phyloP scores from a whole-genome alignment of 1,140 invertebrate species.

The Aphelinus atriplicis region DNA sequence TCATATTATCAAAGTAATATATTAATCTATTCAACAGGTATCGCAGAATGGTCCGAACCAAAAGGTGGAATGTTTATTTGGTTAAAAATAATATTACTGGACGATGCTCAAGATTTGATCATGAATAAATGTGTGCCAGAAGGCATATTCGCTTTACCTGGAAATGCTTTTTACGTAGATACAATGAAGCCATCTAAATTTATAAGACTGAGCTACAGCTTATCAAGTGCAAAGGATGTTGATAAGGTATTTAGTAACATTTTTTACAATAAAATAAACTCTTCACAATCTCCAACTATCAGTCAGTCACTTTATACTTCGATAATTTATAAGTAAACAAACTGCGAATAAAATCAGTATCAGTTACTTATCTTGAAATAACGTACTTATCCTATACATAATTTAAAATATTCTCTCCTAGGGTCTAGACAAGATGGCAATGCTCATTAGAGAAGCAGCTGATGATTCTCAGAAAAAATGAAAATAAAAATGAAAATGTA shows the following conservation, averaged over 20 bases:
- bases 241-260: slow-evolving; percentile 58
- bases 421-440: slow-evolving; percentile 11
- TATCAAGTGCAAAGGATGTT: slow-evolving; percentile 63
- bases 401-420: background rate
- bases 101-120: slow-evolving; percentile 64
- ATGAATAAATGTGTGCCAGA: slow-evolving; percentile 62
- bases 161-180: slow-evolving; percentile 63
- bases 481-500: too few relatives aligned
- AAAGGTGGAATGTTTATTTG: slow-evolving; percentile 72
- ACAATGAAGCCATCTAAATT: slow-evolving; percentile 55
- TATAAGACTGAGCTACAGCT: slow-evolving; percentile 66
- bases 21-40: slow-evolving; percentile 51
- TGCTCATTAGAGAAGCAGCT: background rate
- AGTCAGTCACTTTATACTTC: too few relatives aligned
- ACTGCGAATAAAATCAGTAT: too few relatives aligned
- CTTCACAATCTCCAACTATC: too few relatives aligned
- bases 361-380: too few relatives aligned
- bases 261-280: too few relatives aligned
- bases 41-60: slow-evolving; percentile 69
- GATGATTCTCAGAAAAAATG: background rate
- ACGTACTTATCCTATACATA: too few relatives aligned
- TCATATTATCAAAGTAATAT: too few relatives aligned
- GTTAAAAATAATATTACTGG: slow-evolving; percentile 65
- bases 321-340: too few relatives aligned
- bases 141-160: slow-evolving; percentile 66